phyloP scores from a whole-genome alignment of 2,888 invertebrate species.

The Mechanitis mazaeus region DNA sequence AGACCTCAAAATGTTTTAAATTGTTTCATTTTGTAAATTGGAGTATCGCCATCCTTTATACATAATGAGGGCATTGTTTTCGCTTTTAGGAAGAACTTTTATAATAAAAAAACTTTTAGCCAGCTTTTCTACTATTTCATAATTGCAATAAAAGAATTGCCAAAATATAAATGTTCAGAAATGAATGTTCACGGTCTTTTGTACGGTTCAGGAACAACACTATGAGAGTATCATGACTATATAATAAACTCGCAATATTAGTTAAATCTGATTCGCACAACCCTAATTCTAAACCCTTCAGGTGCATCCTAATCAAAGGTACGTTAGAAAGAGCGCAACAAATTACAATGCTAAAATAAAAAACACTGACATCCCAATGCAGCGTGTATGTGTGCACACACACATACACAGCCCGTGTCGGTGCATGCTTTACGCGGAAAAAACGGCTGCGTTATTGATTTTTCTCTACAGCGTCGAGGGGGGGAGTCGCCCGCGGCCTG shows the following conservation, averaged over 20 bases:
- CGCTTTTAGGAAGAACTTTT: constrained; percentile 26
- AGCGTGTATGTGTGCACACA: constrained; percentile 50
- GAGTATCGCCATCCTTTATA: constrained; percentile 31
- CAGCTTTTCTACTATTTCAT: constrained; percentile 19
- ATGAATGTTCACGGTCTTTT: too few relatives aligned
- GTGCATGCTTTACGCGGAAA: constrained; percentile 78
- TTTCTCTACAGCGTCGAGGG: constrained; percentile 69
- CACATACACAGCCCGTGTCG: constrained; percentile 54
- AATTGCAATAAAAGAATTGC: constrained; percentile 23
- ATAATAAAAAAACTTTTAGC: constrained; percentile 27
- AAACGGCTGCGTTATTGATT: constrained; percentile 79
- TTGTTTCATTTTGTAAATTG: constrained; percentile 42
- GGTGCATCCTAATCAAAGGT: constrained; percentile 60
- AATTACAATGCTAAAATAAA: constrained; percentile 65
- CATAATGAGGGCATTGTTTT: constrained; percentile 34
- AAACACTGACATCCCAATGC: constrained; percentile 63
- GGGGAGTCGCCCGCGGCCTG: constrained; percentile 69
- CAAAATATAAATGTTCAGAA: constrained; percentile 6
- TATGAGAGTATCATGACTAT: too few relatives aligned
- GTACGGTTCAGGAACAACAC: too few relatives aligned
- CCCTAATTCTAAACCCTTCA: constrained; percentile 50
- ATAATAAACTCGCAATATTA: too few relatives aligned
- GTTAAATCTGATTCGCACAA: constrained; percentile 4
- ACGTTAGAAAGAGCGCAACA: constrained; percentile 42
- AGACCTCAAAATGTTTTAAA: constrained; percentile 53